Base-by-base conservation (phyloP, 2,888 invertebrate genomes). In the Oligia fasciuncula region DNA sequence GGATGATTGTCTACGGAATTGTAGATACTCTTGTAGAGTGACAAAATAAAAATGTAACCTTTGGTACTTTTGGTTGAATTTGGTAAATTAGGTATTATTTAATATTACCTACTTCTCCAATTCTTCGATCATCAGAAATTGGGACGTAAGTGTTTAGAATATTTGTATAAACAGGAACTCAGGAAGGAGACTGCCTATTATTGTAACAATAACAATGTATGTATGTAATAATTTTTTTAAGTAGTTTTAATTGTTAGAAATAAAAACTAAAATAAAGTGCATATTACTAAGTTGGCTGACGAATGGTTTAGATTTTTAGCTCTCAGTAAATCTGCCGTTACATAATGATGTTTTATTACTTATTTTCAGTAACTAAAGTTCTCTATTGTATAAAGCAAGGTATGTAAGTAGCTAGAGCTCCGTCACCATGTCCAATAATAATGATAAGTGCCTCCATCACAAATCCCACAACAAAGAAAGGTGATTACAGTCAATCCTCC, bases 401-500 rank as follows among this genome's bases (percentile, higher is more conserved):
- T 46, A n/a, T 19, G 3, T 65, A 23, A 29, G 23, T 29, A 77
- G n/a, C 49, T 23, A 19, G n/a, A 81, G 14, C 60, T 35, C 14
- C 43, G 4, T 43, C 19, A 57, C 17, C 49, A 19, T 8, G 17
- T 57, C 29, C 35, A 71, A 68, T 60, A 49, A 73, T 62, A 40
- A 23, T 14, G 57, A 1, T 29, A 62, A 69, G 29, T 46, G 54
- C 66, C 51, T 62, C 60, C 46, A 71, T 65, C 67, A 69, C 14
- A 66, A 66, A 74, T 65, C 46, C 54, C 17, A 9, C 14, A 63
- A 75, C 86, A 78, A 75, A 75, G 68, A 72, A 66, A 40, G 43
- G 40, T 78, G 66, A 78, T 76, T 80, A 80, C 51, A 69, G 69
- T 46, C 69, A 73, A 71, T 87, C 74, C 76, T 60, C 23, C 51